Percentiles rank a stretch among this genome's conserved stretches.
Evolutionary conservation across 2,113 vertebrate genomes (phyloP).

Genomic region (Sorex araneus): DNA sequence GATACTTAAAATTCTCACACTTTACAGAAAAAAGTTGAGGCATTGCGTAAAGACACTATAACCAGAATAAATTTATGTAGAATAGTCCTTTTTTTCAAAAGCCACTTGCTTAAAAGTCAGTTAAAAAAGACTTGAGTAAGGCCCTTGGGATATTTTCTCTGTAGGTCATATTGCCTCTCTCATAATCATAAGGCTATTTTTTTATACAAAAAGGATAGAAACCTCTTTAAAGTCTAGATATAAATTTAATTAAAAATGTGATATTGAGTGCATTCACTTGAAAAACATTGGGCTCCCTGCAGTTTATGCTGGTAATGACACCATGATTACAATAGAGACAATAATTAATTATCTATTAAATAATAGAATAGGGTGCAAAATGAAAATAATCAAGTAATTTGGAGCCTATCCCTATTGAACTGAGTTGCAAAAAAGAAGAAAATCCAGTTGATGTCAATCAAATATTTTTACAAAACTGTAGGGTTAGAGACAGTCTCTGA

Average conservation of each 20-base stretch:
- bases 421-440: not conserved
- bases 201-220: not conserved
- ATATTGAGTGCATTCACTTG: constrained; percentile 1
- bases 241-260: not conserved
- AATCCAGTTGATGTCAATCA: not conserved
- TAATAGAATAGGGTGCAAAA: not conserved
- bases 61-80: constrained; percentile 17
- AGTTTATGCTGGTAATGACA: not conserved
- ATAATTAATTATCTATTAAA: constrained; percentile 8
- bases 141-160: not conserved
- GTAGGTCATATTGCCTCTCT: not conserved
- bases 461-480: not conserved
- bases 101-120: not conserved
- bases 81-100: constrained; percentile 45
- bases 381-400: not conserved
- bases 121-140: not conserved
- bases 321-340: not conserved
- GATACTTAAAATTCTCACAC: constrained; percentile 18
- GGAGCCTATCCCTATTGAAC: not conserved
- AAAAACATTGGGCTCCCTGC: not conserved
- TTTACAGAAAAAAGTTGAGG: not conserved
- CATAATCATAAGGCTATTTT: not conserved
- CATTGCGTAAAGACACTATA: not conserved
- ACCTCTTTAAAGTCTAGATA: not conserved
- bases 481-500: not conserved